Percentiles rank a stretch among this genome's conserved stretches.
Evolutionary conservation across 2,797 vertebrate species (phyloP).

Genomic region (Scolopax bukidnonensis): DNA sequence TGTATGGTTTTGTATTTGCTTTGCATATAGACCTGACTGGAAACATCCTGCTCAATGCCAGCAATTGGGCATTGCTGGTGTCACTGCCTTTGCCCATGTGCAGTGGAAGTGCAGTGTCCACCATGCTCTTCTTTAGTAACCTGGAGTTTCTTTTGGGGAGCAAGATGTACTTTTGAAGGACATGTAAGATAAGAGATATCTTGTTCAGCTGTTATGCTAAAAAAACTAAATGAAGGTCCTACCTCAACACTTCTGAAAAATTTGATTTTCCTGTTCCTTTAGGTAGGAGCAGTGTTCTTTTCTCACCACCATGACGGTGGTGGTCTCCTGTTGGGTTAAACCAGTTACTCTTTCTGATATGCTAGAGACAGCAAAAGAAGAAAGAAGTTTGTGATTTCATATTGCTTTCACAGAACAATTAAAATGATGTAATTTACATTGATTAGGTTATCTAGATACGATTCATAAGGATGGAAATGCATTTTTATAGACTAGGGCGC

Average conservation of each 20-base stretch:
- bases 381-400: background rate
- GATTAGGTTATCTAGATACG: background rate
- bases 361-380: background rate
- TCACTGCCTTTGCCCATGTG: fast-evolving
- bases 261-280: background rate
- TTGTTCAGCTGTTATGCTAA: background rate
- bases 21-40: background rate
- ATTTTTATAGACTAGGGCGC: background rate
- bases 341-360: background rate
- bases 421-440: background rate
- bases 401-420: background rate
- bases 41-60: background rate
- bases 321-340: background rate
- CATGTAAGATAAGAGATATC: background rate
- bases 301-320: background rate
- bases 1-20: background rate
- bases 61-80: background rate
- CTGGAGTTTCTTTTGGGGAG: background rate
- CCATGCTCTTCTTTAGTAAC: background rate
- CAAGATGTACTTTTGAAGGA: background rate
- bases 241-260: background rate
- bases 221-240: background rate
- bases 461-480: background rate
- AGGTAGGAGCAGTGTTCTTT: background rate
- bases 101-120: background rate